These are phyloP conservation scores for Nanger granti DNA, from an alignment of 2,113 vertebrate genomes.

Conservation along the genomic window DNA sequence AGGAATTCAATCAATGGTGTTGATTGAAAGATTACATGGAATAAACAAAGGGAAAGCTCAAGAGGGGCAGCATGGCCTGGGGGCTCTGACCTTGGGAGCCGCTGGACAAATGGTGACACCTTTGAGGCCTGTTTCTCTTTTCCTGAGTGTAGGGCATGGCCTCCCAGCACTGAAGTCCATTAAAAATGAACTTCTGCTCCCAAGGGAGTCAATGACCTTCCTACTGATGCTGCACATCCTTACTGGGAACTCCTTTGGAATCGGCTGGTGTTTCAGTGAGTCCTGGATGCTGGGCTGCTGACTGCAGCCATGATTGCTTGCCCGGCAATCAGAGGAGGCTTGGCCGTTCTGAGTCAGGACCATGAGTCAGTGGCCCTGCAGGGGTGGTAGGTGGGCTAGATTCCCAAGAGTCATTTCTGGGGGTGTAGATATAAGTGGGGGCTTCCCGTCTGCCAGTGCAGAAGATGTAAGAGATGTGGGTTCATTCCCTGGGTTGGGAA, in stretches of 20 bases:
- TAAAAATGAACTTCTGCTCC: background rate
- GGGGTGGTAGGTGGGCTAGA: background rate
- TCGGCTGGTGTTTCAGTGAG: rapidly evolving
- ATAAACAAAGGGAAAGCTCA: background rate
- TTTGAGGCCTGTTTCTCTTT: background rate
- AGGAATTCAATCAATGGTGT: background rate
- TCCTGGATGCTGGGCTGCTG: rapidly evolving
- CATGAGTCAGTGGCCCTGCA: background rate
- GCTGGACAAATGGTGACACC: rapidly evolving
- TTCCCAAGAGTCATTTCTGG: background rate
- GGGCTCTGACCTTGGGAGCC: rapidly evolving
- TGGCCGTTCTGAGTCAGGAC: background rate
- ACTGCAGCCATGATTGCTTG: rapidly evolving
- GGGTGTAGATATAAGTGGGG: background rate
- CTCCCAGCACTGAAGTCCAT: background rate
- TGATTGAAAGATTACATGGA: background rate
- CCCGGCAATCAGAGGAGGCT: background rate
- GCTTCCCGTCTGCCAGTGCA: background rate
- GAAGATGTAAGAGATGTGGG: background rate
- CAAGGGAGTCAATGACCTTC: background rate
- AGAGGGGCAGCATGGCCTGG: background rate
- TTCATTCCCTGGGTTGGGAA: background rate
- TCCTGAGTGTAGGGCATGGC: background rate
- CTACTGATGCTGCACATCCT: background rate
- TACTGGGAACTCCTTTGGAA: background rate